A percentile compares a stretch with the other conserved stretches of the same genome.
These are phyloP conservation scores for Chelonia mydas DNA, from an alignment of 2,797 vertebrate genomes.

Conservation along the genomic window DNA sequence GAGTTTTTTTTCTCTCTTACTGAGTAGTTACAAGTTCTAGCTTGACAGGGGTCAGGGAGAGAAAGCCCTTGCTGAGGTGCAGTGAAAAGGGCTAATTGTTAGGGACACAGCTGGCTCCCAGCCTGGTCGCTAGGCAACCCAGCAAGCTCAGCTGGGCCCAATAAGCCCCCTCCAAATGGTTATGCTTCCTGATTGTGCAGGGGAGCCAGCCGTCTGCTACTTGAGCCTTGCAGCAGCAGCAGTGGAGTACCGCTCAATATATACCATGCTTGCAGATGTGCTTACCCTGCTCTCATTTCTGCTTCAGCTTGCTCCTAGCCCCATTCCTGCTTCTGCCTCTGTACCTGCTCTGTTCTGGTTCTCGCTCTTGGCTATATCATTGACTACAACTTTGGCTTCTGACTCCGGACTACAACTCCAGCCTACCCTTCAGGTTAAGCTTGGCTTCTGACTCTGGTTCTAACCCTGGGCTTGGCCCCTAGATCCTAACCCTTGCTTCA, in stretches of 20 bases:
- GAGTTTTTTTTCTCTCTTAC: conserved; percentile 6
- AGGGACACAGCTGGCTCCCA: neutral
- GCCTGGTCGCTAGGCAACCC: neutral
- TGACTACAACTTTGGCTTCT: neutral
- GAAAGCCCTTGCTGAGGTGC: neutral
- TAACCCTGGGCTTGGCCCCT: neutral
- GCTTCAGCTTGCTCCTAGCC: neutral
- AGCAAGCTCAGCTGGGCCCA: neutral
- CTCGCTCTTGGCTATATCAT: neutral
- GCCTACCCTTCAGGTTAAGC: neutral
- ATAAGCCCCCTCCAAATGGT: neutral
- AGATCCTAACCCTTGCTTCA: neutral
- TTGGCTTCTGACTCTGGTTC: neutral
- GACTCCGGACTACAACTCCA: neutral
- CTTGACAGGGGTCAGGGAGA: neutral
- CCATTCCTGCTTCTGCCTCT: neutral
- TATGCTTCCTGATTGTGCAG: neutral
- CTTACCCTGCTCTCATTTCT: neutral
- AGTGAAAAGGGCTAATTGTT: neutral
- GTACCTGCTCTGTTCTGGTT: neutral
- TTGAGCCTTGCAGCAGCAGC: neutral
- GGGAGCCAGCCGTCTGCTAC: neutral
- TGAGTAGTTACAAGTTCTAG: neutral
- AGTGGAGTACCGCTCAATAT: neutral
- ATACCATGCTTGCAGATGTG: neutral